Base-by-base conservation (phyloP, 2,797 vertebrate species). In the Alauda arvensis region DNA sequence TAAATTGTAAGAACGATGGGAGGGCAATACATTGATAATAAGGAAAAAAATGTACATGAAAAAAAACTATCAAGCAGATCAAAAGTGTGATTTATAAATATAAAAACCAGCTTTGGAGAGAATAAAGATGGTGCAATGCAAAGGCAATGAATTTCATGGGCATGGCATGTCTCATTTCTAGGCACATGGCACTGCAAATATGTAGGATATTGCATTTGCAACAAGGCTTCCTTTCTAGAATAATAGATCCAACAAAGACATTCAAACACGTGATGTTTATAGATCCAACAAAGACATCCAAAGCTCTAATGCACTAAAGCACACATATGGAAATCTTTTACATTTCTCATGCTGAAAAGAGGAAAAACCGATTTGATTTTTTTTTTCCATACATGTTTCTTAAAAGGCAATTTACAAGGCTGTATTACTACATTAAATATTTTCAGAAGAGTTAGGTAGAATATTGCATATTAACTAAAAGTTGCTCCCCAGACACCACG, bases 31-130 rank as follows among this genome's bases (percentile, higher is more conserved):
- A 67, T 0, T 49, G 14, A 40, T 31, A 67, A 65, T 6, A n/a
- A 18, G 49, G 20, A 18, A 39, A 51, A 77, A 37, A 24, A 26
- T 3, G 1, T 0, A 1, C 12, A 6, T 8, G 1, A 40, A 70
- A 59, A 12, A 71, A 14, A 9, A 0, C 7, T 10, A 18, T 11
- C 52, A 37, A 49, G 12, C 6, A 40, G 8, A 60, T 63, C 39
- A 74, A 77, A 83, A 3, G 4, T 34, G 14, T 39, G 19, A 55
- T 51, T 59, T 66, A n/a, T 8, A 67, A 56, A 71, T 15, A 75
- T 5, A n/a, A 43, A 57, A 87, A 52, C 9, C 8, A 9, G 3
- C 7, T 82, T 85, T 57, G 20, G 25, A 37, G 39, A 88, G 18
- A 60, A 65, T 42, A 88, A 76, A 83, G 25, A 29, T 28, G 20